These are phyloP conservation scores for Eucriotettix oculatus DNA, from an alignment of 2,888 invertebrate genomes.

Conservation along the genomic window DNA sequence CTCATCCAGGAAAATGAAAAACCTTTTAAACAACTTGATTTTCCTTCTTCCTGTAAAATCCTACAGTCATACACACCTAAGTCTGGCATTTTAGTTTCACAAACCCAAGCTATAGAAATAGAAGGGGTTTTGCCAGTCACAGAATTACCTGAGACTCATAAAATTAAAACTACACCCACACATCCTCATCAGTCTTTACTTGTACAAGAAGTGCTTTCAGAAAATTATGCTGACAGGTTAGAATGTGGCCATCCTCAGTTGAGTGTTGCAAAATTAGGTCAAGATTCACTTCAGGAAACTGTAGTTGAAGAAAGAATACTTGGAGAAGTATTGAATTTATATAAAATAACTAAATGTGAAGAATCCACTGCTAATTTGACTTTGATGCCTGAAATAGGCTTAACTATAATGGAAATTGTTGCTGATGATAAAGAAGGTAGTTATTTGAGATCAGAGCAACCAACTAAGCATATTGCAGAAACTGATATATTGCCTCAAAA, in stretches of 20 bases:
- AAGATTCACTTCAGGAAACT: slow-evolving; percentile 29
- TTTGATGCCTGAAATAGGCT: slow-evolving; percentile 27
- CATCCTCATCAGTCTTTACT: slow-evolving; percentile 35
- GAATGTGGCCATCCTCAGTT: slow-evolving; percentile 26
- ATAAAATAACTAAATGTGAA: slow-evolving; percentile 25
- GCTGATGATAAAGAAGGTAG: slow-evolving; percentile 32
- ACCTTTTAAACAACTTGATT: slow-evolving; percentile 21
- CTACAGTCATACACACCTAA: slow-evolving; percentile 38
- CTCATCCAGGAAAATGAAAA: slow-evolving; percentile 48
- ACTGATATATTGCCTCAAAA: slow-evolving; percentile 29
- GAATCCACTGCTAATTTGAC: slow-evolving; percentile 27
- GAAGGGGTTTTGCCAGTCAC: slow-evolving; percentile 38
- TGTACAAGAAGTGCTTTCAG: slow-evolving; percentile 26
- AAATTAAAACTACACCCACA: slow-evolving; percentile 30
- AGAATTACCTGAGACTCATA: slow-evolving; percentile 34
- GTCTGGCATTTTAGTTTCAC: slow-evolving; percentile 40
- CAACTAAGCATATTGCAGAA: slow-evolving; percentile 26
- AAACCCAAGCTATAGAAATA: slow-evolving; percentile 45
- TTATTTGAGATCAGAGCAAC: slow-evolving; percentile 23
- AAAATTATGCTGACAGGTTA: slow-evolving; percentile 29
- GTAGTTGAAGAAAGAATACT: slow-evolving; percentile 33
- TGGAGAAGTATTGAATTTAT: slow-evolving; percentile 35
- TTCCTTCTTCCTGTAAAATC: slow-evolving; percentile 24
- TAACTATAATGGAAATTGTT: slow-evolving; percentile 32
- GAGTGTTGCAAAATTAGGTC: slow-evolving; percentile 27